Conservation (phyloP, 2,888 invertebrate species). For the Siphonodentalium dalli region DNA sequence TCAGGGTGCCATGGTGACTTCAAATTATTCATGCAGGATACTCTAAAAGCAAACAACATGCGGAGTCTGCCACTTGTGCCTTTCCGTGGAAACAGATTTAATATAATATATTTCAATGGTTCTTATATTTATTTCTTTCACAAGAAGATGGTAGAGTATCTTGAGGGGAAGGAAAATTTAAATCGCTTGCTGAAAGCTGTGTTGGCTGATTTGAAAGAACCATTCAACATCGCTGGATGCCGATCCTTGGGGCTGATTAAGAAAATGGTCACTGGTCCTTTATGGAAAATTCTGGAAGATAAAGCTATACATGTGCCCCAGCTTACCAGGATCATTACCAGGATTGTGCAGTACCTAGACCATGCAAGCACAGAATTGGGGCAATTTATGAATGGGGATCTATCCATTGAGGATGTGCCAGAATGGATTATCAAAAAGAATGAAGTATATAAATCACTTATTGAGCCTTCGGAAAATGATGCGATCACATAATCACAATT, state of each 20-base stretch:
- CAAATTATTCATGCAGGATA: constrained; percentile 10
- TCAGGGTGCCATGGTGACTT: constrained; percentile 21
- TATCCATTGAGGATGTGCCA: no score
- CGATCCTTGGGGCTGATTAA: background rate
- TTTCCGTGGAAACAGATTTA: constrained; percentile 23
- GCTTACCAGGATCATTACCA: no score
- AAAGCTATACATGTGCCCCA: no score
- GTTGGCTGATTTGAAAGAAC: background rate
- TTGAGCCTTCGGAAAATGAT: no score
- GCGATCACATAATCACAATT: no score
- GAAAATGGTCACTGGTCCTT: background rate
- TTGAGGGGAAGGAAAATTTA: background rate
- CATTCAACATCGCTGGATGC: constrained; percentile 3
- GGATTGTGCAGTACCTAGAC: no score
- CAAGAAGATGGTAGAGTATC: constrained; percentile 15
- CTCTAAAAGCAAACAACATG: constrained; percentile 15
- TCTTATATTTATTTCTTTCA: constrained; percentile 20
- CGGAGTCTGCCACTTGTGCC: constrained; percentile 13
- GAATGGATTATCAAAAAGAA: no score
- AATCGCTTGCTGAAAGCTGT: constrained; percentile 1
- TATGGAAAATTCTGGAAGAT: background rate
- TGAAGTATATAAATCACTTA: no score
- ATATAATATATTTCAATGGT: constrained; percentile 26
- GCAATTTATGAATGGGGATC: no score
- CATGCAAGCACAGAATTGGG: no score